Evolutionary conservation across 2,888 invertebrate species (phyloP).

Genomic region (Himalopsyche kuldschensis): DNA sequence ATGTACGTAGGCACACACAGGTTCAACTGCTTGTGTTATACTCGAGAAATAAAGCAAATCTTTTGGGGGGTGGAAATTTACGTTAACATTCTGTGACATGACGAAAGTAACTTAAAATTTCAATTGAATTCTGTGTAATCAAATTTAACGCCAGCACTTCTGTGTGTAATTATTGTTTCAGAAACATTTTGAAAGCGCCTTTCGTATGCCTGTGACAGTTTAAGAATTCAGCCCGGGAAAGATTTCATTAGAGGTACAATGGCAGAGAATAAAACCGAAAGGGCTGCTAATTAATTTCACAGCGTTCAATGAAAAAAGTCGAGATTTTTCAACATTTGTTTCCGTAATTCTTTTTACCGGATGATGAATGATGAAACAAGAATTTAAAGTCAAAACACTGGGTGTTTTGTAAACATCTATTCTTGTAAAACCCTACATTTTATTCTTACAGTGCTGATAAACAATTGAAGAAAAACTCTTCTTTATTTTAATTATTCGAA

Average conservation of each 20-base stretch:
- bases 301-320: not conserved
- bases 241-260: not conserved
- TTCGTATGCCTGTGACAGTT: not conserved
- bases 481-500: too few relatives aligned
- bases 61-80: not conserved
- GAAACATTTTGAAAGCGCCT: not conserved
- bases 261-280: not conserved
- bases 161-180: not conserved
- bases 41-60: not conserved
- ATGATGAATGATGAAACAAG: slow-evolving; percentile 28
- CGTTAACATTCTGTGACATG: not conserved
- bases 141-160: not conserved
- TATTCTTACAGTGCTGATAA: too few relatives aligned
- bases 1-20: too few relatives aligned
- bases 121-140: not conserved
- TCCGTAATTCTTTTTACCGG: slow-evolving; percentile 27
- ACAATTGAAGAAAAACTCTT: too few relatives aligned
- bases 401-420: not conserved
- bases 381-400: slow-evolving; percentile 22
- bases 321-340: slow-evolving; percentile 25
- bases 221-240: not conserved
- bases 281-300: not conserved
- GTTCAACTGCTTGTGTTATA: too few relatives aligned
- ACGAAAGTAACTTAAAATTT: not conserved
- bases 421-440: too few relatives aligned